A percentile compares a stretch with the other conserved stretches of the same genome.
Evolutionary conservation across 2,797 vertebrate species (phyloP).

Genomic region (Sphenopsis melanotis): DNA sequence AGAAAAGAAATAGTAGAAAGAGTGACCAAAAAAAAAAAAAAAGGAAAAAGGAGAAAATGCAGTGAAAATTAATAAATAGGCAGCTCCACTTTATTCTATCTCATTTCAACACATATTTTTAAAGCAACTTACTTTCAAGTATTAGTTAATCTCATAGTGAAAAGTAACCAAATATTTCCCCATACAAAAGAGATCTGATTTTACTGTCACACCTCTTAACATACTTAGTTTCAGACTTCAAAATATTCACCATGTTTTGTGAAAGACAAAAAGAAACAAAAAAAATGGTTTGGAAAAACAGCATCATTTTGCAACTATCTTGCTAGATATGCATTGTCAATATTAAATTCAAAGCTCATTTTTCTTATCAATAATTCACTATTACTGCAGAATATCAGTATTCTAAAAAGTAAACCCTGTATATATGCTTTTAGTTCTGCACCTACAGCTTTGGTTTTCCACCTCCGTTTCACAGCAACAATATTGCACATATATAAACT

Average conservation of each 20-base stretch:
- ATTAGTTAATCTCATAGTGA: slow-evolving; percentile 15
- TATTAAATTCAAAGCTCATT: neutral
- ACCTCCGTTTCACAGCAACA: neutral
- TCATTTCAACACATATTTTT: neutral
- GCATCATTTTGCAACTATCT: neutral
- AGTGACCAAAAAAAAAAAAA: neutral
- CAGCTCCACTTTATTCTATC: neutral
- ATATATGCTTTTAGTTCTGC: neutral
- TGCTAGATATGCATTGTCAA: neutral
- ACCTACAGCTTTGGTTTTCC: neutral
- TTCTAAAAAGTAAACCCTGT: neutral
- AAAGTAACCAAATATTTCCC: neutral
- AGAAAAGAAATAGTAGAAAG: neutral
- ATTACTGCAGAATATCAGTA: neutral
- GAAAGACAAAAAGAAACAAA: neutral
- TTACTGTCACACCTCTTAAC: slow-evolving; percentile 38
- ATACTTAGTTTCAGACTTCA: slow-evolving; percentile 25
- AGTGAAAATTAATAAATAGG: neutral
- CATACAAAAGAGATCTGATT: slow-evolving; percentile 18
- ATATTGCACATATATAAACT: neutral
- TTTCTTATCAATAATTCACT: neutral
- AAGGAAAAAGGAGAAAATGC: neutral
- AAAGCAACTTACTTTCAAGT: neutral
- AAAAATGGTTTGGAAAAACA: neutral
- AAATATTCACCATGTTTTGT: neutral